These are phyloP conservation scores for Drosophila prolongata DNA, from an alignment of 2,888 invertebrate species.

Conservation along the genomic window DNA sequence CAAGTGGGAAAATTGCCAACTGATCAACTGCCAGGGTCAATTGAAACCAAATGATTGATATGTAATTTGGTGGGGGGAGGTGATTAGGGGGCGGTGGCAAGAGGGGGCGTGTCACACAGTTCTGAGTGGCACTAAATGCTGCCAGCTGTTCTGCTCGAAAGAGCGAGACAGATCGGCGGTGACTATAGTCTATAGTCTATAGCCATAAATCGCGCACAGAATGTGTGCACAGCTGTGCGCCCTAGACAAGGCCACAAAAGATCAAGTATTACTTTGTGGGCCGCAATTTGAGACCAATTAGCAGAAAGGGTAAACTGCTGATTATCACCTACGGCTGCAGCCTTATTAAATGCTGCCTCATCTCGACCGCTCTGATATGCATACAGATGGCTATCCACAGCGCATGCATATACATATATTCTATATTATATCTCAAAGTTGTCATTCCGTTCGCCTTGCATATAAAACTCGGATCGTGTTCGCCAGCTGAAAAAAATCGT, in stretches of 20 bases:
- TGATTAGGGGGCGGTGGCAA: neutral
- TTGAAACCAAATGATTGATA: constrained; percentile 63
- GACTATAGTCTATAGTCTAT: constrained; percentile 16
- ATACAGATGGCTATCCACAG: constrained; percentile 20
- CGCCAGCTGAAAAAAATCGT: constrained; percentile 54
- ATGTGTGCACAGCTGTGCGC: constrained; percentile 73
- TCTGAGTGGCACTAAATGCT: constrained; percentile 54
- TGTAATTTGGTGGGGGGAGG: constrained; percentile 49
- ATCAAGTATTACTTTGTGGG: constrained; percentile 1
- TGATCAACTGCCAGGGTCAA: constrained; percentile 45
- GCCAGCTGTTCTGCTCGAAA: constrained; percentile 62
- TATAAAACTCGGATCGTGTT: constrained; percentile 63
- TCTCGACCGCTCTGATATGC: constrained; percentile 31
- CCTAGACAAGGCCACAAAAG: constrained; percentile 55
- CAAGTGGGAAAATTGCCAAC: constrained; percentile 32
- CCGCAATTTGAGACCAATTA: constrained; percentile 70
- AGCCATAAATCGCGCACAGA: constrained; percentile 61
- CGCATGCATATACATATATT: constrained; percentile 1
- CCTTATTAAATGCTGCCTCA: constrained; percentile 42
- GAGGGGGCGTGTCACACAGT: neutral
- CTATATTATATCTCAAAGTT: constrained; percentile 43
- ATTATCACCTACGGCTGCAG: constrained; percentile 54
- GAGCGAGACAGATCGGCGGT: constrained; percentile 13
- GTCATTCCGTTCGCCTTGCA: constrained; percentile 48
- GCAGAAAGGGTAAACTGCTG: constrained; percentile 66